A percentile compares a stretch with the other conserved stretches of the same genome.
Evolutionary conservation across 1,140 invertebrate species (phyloP).

Genomic region (Thalassaphorura encarpata): DNA sequence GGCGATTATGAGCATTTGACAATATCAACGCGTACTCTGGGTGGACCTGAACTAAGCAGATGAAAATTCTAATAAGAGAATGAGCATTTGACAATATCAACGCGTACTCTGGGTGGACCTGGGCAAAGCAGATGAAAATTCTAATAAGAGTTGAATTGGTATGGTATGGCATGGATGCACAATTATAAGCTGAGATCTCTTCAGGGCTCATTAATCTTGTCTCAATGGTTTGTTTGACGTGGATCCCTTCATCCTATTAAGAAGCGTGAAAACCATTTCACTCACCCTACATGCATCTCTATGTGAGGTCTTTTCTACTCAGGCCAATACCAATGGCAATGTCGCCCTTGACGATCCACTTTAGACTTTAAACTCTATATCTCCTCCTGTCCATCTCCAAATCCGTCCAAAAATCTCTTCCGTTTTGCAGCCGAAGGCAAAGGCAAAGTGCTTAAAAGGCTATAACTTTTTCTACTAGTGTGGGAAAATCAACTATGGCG

Average conservation of each 20-base stretch:
- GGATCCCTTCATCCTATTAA: slow-evolving; percentile 33
- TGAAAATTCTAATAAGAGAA: too few relatives aligned
- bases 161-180: not conserved
- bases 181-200: slow-evolving; percentile 5
- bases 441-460: not conserved
- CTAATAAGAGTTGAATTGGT: too few relatives aligned
- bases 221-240: slow-evolving; percentile 34
- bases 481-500: too few relatives aligned
- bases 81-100: too few relatives aligned
- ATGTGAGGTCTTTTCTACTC: not conserved
- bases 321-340: too few relatives aligned
- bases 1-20: too few relatives aligned
- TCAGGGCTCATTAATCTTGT: slow-evolving; percentile 33
- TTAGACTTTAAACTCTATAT: not conserved
- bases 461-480: too few relatives aligned
- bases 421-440: slow-evolving; percentile 1
- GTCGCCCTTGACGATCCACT: too few relatives aligned
- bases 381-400: slow-evolving; percentile 9
- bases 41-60: too few relatives aligned
- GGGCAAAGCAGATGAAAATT: too few relatives aligned
- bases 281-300: not conserved
- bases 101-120: too few relatives aligned
- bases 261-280: slow-evolving; percentile 30
- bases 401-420: slow-evolving; percentile 20
- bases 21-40: too few relatives aligned